A percentile compares a stretch with the other conserved stretches of the same genome.
Conservation (phyloP, 2,113 vertebrate genomes). For the Bujurquina vittata region DNA sequence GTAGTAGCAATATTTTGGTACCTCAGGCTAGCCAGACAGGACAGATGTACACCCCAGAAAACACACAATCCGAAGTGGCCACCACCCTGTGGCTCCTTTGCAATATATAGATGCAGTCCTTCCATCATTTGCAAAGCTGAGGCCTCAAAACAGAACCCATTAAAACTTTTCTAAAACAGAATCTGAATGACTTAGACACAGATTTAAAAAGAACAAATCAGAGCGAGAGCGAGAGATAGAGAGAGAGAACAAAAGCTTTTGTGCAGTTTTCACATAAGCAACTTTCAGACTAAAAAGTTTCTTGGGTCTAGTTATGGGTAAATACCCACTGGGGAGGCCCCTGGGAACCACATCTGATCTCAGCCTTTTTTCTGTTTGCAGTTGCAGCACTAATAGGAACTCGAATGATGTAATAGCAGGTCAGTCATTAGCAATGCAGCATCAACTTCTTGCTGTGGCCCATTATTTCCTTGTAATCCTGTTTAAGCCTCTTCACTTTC, state of each 20-base stretch:
- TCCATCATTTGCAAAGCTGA: no score
- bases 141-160: background rate
- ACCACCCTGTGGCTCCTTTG: background rate
- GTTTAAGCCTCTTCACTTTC: slow-evolving; percentile 5
- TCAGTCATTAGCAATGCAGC: background rate
- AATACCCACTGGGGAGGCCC: background rate
- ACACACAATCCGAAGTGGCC: background rate
- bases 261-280: background rate
- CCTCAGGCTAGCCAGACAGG: background rate
- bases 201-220: background rate
- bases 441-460: background rate
- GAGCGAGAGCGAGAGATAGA: background rate
- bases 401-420: slow-evolving; percentile 1
- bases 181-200: slow-evolving; percentile 10
- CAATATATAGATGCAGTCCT: no score
- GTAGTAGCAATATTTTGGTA: background rate
- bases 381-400: background rate
- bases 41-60: background rate
- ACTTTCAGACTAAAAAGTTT: background rate
- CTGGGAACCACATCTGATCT: background rate
- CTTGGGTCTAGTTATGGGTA: background rate
- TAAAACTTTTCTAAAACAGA: background rate
- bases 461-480: slow-evolving; percentile 7
- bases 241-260: background rate
- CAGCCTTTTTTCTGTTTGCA: slow-evolving; percentile 4